Evolutionary conservation across 2,797 vertebrate genomes (phyloP).

Genomic region (Ispidina lecontei): DNA sequence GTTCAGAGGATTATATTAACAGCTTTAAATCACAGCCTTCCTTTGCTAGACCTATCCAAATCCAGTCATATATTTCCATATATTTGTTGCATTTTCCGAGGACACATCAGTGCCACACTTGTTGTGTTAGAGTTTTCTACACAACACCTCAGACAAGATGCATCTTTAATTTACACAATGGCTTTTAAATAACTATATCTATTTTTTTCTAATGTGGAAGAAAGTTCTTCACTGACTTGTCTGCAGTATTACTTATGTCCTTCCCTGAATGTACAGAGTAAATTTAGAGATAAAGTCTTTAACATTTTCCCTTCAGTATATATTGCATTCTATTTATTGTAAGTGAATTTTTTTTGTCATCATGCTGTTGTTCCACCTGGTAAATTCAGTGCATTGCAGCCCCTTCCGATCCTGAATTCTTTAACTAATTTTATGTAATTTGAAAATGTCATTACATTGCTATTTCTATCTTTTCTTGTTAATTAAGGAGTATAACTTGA

Average conservation of each 20-base stretch:
- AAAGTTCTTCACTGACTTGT: not conserved
- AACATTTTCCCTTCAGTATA: not conserved
- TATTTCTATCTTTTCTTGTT: not conserved
- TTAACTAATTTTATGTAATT: not conserved
- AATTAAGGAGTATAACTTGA: not conserved
- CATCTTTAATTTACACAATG: not conserved
- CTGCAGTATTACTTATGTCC: not conserved
- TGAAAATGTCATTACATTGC: not conserved
- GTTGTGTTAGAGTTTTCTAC: not conserved
- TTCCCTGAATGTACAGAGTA: not conserved
- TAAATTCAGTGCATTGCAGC: not conserved
- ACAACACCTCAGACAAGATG: not conserved
- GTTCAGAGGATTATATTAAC: not conserved
- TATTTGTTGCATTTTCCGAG: not conserved
- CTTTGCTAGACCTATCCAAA: not conserved
- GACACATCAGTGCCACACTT: not conserved
- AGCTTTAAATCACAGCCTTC: not conserved
- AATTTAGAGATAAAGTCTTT: not conserved
- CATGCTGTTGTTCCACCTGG: rapidly evolving
- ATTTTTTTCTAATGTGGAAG: not conserved
- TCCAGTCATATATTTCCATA: not conserved
- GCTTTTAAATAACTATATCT: not conserved
- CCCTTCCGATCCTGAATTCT: not conserved
- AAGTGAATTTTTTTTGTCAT: not conserved
- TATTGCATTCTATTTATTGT: not conserved